These are phyloP conservation scores for Cephus spinipes DNA, from an alignment of 2,888 invertebrate genomes.

Conservation along the genomic window DNA sequence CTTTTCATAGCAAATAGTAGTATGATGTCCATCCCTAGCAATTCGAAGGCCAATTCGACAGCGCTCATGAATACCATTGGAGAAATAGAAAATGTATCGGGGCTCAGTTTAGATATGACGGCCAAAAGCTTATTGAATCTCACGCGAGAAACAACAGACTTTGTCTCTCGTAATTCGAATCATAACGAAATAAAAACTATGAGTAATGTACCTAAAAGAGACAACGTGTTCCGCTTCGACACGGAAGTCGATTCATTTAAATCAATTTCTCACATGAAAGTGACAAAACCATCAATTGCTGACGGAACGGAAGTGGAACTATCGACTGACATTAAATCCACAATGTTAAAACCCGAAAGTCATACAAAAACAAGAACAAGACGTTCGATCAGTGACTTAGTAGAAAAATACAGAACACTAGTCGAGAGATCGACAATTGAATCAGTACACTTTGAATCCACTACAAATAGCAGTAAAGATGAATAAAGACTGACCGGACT, in stretches of 20 bases:
- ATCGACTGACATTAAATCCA: slow-evolving; percentile 4
- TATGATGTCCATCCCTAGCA: slow-evolving; percentile 39
- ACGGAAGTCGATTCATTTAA: not conserved
- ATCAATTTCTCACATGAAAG: slow-evolving; percentile 11
- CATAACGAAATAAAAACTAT: slow-evolving; percentile 8
- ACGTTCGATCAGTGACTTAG: slow-evolving; percentile 57
- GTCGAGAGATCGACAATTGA: slow-evolving; percentile 21
- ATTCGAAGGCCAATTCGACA: slow-evolving; percentile 46
- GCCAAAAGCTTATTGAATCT: slow-evolving; percentile 30
- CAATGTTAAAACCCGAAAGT: not conserved
- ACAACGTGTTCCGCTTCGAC: slow-evolving; percentile 7
- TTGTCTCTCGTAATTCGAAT: not conserved
- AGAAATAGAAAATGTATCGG: slow-evolving; percentile 37
- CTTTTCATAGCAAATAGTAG: slow-evolving; percentile 42
- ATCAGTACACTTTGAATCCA: slow-evolving; percentile 1
- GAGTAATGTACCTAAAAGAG: slow-evolving; percentile 19
- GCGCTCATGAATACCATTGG: slow-evolving; percentile 34
- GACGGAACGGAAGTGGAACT: slow-evolving; percentile 27
- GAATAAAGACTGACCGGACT: not conserved
- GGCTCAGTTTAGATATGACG: slow-evolving; percentile 37
- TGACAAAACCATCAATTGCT: slow-evolving; percentile 27
- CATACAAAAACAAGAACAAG: slow-evolving; percentile 30
- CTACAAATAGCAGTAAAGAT: not conserved
- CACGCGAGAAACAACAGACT: slow-evolving; percentile 25
- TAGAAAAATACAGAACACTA: slow-evolving; percentile 56